A percentile compares a stretch with the other conserved stretches of the same genome.
These are phyloP conservation scores for Ispidina lecontei DNA, from an alignment of 2,797 vertebrate genomes.

Conservation along the genomic window DNA sequence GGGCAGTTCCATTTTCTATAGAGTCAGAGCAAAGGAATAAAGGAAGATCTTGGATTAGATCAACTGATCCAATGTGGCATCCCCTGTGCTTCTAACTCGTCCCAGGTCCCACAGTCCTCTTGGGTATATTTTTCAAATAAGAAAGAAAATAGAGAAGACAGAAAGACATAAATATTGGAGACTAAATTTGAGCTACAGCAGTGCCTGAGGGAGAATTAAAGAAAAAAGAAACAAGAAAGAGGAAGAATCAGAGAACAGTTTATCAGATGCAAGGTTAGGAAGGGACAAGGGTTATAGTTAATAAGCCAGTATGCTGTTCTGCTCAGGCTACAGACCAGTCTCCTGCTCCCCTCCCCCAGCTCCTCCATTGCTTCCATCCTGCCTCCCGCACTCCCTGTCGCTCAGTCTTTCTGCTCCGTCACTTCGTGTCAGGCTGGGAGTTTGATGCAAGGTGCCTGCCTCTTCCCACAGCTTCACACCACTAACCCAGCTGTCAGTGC, in stretches of 20 bases:
- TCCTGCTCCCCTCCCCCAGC: neutral
- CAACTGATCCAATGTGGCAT: conserved; percentile 22
- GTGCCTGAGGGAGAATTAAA: conserved; percentile 14
- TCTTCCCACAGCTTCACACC: neutral
- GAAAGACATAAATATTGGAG: conserved; percentile 56
- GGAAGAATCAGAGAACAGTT: neutral
- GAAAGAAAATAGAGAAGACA: conserved; percentile 56
- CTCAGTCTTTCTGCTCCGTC: conserved; percentile 53
- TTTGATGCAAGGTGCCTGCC: neutral
- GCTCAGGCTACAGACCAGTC: neutral
- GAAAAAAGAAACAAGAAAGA: neutral
- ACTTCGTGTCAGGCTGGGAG: neutral
- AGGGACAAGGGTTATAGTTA: conserved; percentile 13
- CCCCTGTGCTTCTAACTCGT: conserved; percentile 24
- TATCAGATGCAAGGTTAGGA: conserved; percentile 45
- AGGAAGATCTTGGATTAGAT: neutral
- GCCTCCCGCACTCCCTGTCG: neutral
- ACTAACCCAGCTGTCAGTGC: accelerated
- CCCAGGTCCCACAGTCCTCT: conserved; percentile 5
- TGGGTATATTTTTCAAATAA: conserved; percentile 37
- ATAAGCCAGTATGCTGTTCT: conserved; percentile 22
- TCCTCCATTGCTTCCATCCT: neutral
- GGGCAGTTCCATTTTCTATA: neutral
- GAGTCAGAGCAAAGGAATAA: neutral
- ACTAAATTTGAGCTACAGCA: conserved; percentile 36